These are phyloP conservation scores for Hemiprocne comata DNA, from an alignment of 2,113 vertebrate genomes.

Conservation along the genomic window DNA sequence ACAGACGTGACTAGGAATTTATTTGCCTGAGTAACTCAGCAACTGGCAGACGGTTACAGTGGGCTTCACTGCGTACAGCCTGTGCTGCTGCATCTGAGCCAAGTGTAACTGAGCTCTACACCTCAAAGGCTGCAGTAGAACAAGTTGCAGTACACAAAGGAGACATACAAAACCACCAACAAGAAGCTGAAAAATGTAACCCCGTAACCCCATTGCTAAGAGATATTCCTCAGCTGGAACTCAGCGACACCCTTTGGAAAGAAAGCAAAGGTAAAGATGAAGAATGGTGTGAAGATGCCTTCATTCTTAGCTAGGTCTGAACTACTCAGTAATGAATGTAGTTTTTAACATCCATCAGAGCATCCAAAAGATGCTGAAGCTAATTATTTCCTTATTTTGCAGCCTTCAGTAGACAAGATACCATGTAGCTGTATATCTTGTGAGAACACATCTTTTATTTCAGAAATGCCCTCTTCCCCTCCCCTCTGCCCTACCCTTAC, in stretches of 20 bases:
- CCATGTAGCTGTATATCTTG: background rate
- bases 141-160: background rate
- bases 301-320: background rate
- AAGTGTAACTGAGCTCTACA: fast-evolving
- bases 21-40: background rate
- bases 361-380: background rate
- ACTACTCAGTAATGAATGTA: background rate
- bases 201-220: background rate
- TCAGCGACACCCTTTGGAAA: background rate
- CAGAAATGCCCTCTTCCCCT: background rate
- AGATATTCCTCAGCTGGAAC: background rate
- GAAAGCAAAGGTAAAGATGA: background rate
- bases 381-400: background rate
- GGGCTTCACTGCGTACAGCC: fast-evolving
- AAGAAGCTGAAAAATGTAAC: background rate
- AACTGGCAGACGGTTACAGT: background rate
- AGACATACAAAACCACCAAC: background rate
- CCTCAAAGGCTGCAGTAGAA: background rate
- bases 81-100: background rate
- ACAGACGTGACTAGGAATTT: background rate
- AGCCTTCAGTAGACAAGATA: background rate
- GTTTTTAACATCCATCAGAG: background rate
- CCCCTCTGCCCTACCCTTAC: background rate
- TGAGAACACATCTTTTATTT: background rate
- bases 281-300: background rate